Evolutionary conservation across 2,797 vertebrate genomes (phyloP).

Genomic region (Hemitrygon akajei): DNA sequence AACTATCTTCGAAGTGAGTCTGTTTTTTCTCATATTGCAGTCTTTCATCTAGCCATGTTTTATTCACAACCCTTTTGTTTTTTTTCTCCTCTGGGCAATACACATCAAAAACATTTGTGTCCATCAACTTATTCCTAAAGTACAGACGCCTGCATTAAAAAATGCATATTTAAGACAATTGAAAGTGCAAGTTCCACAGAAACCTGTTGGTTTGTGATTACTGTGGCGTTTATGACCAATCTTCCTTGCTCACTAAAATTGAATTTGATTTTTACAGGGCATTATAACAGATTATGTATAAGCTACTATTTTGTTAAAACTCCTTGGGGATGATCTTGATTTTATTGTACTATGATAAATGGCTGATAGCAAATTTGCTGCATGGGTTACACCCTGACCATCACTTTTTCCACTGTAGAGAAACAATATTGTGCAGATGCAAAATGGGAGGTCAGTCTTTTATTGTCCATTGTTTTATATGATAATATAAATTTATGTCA

Average conservation of each 20-base stretch:
- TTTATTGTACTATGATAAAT: neutral
- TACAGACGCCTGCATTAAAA: neutral
- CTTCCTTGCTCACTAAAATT: neutral
- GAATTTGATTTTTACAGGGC: neutral
- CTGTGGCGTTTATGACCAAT: neutral
- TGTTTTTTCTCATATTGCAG: conserved; percentile 62
- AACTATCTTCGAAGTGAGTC: conserved; percentile 50
- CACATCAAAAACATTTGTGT: conserved; percentile 55
- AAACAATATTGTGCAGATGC: neutral
- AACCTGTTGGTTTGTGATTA: neutral
- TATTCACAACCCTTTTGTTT: conserved; percentile 50
- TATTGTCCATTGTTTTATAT: neutral
- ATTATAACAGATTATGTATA: neutral
- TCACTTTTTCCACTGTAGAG: neutral
- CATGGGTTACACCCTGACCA: neutral
- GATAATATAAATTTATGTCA: neutral
- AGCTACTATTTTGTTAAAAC: neutral
- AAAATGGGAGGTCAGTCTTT: neutral
- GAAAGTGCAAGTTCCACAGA: neutral
- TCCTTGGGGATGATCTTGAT: neutral
- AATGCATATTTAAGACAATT: conserved; percentile 1
- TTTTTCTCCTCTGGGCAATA: conserved; percentile 52
- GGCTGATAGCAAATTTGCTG: neutral
- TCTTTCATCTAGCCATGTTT: conserved; percentile 57
- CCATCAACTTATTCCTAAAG: conserved; percentile 44